Evolutionary conservation across 23 tunicate genomes (phyloP), one percentile per base, ranked within the genome.

Genomic region (Styela plicata): DNA sequence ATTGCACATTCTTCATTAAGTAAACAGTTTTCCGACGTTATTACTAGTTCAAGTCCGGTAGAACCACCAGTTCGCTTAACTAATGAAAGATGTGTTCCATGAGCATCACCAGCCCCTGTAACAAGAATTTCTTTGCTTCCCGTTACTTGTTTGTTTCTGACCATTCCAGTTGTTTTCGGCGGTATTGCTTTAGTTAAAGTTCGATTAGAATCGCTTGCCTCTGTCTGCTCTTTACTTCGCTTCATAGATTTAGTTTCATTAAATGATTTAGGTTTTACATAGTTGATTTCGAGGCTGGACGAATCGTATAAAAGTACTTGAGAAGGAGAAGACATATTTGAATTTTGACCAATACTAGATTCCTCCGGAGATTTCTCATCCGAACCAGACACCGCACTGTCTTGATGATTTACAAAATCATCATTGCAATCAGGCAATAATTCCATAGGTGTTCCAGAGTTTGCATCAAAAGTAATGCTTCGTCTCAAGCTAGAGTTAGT

Each of bases 251-350:
- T 24, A 33, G 63, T 29, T 73, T 31, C 52, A 63, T 13, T 13
- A 34, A 34, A 65, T 64, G 76, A 66, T 65, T 65, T 68, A 18
- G 53, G 75, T 24, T 66, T 34, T 34, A 87, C 69, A 65, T 93
- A 93, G 34, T 82, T 83, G 65, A 93, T 93, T 69, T 85, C 93
- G 30, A 93, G 74, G 76, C 89, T 88, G 71, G 91, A 84, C 28
- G 98, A 84, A 33, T 88, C 98, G 65, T 93, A 93, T 20, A 93
- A 37, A n/a, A 85, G 76, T 69, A 29, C 91, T 82, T 69, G 75
- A 63, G 73, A 52, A 13, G 63, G 64, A 26, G 63, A 68, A 1
- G 34, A 26, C 7, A 85, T 28, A 0, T 18, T 30, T 1, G 81
- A 36, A 17, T 18, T 29, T 36, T 18, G 17, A 10, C 13, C 52